Conservation (phyloP, 2,113 vertebrate species). For the Callopanchax toddi region DNA sequence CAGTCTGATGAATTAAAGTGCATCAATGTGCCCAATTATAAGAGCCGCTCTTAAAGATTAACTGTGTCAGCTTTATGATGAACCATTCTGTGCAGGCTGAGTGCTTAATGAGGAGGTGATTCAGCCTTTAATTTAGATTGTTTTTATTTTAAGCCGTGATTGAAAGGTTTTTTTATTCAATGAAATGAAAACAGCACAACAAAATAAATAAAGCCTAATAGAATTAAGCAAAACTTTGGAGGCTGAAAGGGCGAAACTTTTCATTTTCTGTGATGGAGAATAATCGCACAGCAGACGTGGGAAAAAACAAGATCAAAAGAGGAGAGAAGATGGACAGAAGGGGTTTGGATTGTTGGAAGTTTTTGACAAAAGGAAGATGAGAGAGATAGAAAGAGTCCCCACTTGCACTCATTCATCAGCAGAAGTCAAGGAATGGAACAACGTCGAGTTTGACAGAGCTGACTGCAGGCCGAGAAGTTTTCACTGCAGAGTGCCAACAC, state of each 20-base stretch:
- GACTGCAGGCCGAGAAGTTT: slow-evolving; percentile 23
- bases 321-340: slow-evolving; percentile 35
- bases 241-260: neutral
- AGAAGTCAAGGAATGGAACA: slow-evolving; percentile 22
- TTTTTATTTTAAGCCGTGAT: neutral
- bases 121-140: slow-evolving; percentile 2
- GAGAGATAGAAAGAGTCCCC: slow-evolving; percentile 23
- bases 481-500: slow-evolving; percentile 24
- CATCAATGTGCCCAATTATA: slow-evolving; percentile 1
- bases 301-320: slow-evolving; percentile 9
- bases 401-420: slow-evolving; percentile 6
- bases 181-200: slow-evolving; percentile 1
- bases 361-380: neutral
- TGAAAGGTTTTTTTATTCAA: neutral
- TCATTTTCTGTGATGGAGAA: neutral
- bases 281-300: slow-evolving; percentile 33
- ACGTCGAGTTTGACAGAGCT: slow-evolving; percentile 10
- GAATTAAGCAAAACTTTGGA: neutral
- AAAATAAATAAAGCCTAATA: neutral
- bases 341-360: slow-evolving; percentile 17
- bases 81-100: slow-evolving; percentile 15
- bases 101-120: slow-evolving; percentile 3
- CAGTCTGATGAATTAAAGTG: slow-evolving; percentile 6
- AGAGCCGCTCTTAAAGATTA: slow-evolving; percentile 1
- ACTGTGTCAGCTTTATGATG: slow-evolving; percentile 12